These are phyloP conservation scores for Brachyrhaphis roseni DNA, from an alignment of 2,797 vertebrate genomes.

Conservation along the genomic window DNA sequence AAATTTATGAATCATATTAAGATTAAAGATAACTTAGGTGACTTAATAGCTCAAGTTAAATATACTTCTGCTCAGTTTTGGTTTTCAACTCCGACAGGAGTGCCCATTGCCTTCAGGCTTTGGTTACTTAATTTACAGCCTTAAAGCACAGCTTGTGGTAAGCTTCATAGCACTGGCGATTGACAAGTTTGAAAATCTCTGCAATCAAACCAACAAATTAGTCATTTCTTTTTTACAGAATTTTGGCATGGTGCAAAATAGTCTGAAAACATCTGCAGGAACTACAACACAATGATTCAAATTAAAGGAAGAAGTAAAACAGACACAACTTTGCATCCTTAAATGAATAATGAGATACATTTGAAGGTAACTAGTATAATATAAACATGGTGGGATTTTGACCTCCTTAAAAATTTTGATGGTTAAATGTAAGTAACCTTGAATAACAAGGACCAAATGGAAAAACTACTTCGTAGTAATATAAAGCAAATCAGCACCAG, in stretches of 20 bases:
- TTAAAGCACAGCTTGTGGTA: neutral
- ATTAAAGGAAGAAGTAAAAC: neutral
- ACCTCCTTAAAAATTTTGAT: neutral
- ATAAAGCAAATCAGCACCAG: neutral
- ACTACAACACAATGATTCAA: neutral
- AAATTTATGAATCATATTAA: neutral
- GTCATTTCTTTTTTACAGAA: neutral
- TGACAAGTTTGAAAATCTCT: neutral
- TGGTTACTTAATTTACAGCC: neutral
- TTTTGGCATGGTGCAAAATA: neutral
- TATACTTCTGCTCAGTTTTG: neutral
- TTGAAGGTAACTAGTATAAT: neutral
- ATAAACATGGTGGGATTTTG: neutral
- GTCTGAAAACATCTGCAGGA: neutral
- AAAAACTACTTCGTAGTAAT: neutral
- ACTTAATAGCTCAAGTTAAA: neutral
- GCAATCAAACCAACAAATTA: neutral
- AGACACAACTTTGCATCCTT: neutral
- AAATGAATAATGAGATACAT: neutral
- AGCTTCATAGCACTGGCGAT: neutral
- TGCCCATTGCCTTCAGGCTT: neutral
- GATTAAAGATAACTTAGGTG: neutral
- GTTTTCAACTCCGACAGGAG: neutral
- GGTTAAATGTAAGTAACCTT: neutral
- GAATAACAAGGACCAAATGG: neutral